Percentiles rank a stretch among this genome's conserved stretches.
phyloP scores from a whole-genome alignment of 2,113 vertebrate species.

The Zosterops lateralis region DNA sequence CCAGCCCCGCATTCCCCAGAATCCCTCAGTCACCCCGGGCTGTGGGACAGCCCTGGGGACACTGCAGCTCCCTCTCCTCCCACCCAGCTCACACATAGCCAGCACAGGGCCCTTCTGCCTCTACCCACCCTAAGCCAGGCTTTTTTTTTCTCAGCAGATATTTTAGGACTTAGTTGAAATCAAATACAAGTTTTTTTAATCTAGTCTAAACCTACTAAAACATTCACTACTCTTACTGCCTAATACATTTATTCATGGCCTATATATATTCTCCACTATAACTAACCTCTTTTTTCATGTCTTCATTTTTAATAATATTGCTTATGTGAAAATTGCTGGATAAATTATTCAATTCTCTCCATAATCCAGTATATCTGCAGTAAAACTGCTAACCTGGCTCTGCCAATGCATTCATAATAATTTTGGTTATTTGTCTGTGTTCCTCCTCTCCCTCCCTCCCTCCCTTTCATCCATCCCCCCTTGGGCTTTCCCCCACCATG shows the following conservation, averaged over 20 bases:
- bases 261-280: constrained; percentile 66
- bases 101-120: neutral
- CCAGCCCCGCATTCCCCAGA: neutral
- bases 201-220: constrained; percentile 70
- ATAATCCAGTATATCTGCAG: constrained; percentile 56
- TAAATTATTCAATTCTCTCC: constrained; percentile 74
- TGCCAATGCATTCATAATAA: constrained; percentile 59
- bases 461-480: neutral
- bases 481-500: neutral
- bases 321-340: constrained; percentile 73
- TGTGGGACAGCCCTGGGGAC: fast-evolving
- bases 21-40: fast-evolving
- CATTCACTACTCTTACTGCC: constrained; percentile 61
- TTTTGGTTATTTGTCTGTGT: constrained; percentile 16
- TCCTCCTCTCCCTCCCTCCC: neutral
- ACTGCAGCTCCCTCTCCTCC: neutral
- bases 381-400: constrained; percentile 56
- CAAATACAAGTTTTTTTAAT: constrained; percentile 36
- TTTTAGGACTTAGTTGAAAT: constrained; percentile 62
- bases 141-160: neutral
- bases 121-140: neutral
- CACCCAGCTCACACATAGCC: neutral
- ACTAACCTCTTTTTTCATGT: constrained; percentile 66
- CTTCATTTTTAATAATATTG: constrained; percentile 75
- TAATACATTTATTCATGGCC: constrained; percentile 71